These are phyloP conservation scores for Teleogryllus occipitalis DNA, from an alignment of 1,140 invertebrate genomes.

Conservation along the genomic window DNA sequence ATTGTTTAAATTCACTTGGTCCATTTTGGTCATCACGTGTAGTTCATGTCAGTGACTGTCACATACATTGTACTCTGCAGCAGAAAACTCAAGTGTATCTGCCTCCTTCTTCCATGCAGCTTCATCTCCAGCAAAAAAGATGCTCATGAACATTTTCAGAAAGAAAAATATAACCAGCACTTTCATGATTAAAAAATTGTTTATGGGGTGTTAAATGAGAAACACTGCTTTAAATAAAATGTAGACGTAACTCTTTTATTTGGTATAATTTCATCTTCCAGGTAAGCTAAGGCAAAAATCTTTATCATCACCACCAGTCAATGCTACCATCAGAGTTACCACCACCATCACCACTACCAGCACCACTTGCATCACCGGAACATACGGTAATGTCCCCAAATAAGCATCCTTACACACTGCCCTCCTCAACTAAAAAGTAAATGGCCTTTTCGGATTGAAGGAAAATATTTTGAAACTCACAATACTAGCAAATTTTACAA, in stretches of 20 bases:
- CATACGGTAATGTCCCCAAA: neutral
- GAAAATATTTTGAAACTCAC: too few species aligned
- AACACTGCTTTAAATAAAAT: constrained; percentile 6
- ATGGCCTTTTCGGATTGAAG: too few species aligned
- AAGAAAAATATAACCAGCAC: neutral
- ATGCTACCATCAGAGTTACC: neutral
- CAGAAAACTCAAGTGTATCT: neutral
- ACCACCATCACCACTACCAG: neutral
- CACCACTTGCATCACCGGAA: neutral
- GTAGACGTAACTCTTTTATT: constrained; percentile 5
- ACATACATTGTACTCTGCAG: neutral
- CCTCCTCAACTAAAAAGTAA: neutral
- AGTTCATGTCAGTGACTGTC: neutral
- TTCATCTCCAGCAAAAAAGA: neutral
- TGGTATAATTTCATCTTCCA: constrained; percentile 5
- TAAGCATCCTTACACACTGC: neutral
- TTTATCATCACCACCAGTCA: neutral
- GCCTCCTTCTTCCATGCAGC: neutral
- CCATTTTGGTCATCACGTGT: neutral
- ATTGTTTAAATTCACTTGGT: constrained; percentile 5
- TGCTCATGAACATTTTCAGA: too few species aligned
- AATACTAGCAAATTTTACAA: too few species aligned
- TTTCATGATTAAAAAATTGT: neutral
- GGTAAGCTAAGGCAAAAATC: constrained; percentile 4
- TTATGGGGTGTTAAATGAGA: neutral